Evolutionary conservation across 2,113 vertebrate genomes (phyloP).

Genomic region (Ornithorhynchus anatinus): DNA sequence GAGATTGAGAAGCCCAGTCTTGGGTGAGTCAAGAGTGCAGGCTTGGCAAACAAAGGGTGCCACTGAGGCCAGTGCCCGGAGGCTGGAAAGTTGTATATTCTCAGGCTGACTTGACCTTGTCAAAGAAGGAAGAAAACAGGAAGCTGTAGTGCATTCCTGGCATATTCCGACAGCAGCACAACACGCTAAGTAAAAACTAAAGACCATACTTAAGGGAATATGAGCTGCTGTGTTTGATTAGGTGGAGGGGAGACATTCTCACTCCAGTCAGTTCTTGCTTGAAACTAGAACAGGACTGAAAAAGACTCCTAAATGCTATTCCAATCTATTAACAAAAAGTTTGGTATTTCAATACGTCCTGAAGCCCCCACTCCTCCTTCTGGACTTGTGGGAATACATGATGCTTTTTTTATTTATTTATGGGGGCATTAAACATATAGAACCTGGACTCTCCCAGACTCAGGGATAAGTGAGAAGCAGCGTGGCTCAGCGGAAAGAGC

Average conservation of each 20-base stretch:
- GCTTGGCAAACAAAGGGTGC: background rate
- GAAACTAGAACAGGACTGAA: background rate
- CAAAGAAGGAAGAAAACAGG: slow-evolving; percentile 44
- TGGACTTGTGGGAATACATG: background rate
- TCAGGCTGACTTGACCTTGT: slow-evolving; percentile 30
- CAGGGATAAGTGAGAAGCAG: too few relatives aligned
- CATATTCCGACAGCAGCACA: slow-evolving; percentile 29
- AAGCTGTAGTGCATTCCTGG: slow-evolving; percentile 41
- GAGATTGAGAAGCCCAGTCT: too few relatives aligned
- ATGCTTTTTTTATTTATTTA: background rate
- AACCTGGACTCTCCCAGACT: too few relatives aligned
- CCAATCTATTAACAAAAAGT: background rate
- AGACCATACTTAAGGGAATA: background rate
- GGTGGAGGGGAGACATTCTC: background rate
- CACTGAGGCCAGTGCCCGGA: background rate
- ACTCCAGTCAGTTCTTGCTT: background rate
- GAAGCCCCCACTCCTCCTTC: background rate
- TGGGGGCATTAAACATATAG: too few relatives aligned
- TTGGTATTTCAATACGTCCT: background rate
- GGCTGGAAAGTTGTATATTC: slow-evolving; percentile 5
- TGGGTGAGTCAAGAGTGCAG: background rate
- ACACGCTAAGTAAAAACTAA: background rate
- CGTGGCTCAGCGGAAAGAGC: too few relatives aligned
- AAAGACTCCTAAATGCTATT: too few relatives aligned
- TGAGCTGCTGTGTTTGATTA: background rate